phyloP scores from a whole-genome alignment of 2,797 vertebrate genomes.

The Myotis findleyi region DNA sequence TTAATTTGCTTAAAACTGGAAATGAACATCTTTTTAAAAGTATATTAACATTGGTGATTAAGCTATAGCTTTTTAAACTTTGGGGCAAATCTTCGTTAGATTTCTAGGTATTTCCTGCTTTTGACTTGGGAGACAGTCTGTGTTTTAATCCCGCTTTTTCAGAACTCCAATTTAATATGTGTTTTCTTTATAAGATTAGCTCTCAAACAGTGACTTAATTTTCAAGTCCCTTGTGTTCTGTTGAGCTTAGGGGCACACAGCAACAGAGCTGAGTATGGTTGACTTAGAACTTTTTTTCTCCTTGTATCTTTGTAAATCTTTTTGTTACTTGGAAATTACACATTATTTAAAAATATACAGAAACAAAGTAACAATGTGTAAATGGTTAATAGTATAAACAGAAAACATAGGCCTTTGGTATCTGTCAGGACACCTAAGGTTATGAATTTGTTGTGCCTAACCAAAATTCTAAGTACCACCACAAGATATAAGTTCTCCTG shows the following conservation, averaged over 20 bases:
- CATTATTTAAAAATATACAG: slow-evolving; percentile 24
- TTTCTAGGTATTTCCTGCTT: slow-evolving; percentile 33
- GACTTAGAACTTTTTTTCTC: not conserved
- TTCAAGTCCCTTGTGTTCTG: not conserved
- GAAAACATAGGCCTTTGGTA: not conserved
- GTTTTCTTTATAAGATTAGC: slow-evolving; percentile 50
- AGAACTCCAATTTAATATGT: slow-evolving; percentile 6
- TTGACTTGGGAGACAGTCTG: slow-evolving; percentile 8
- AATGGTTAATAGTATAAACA: not conserved
- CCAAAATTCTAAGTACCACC: not conserved
- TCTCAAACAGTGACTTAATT: slow-evolving; percentile 28
- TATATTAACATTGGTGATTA: not conserved
- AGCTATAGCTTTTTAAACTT: slow-evolving; percentile 12
- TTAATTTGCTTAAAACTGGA: not conserved
- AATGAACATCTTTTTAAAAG: not conserved
- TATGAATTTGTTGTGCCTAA: not conserved
- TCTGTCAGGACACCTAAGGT: not conserved
- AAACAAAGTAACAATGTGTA: not conserved
- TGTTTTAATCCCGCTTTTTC: slow-evolving; percentile 11
- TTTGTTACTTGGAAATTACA: not conserved
- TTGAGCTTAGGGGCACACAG: not conserved
- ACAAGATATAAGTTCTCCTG: not conserved
- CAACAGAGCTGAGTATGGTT: not conserved
- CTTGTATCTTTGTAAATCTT: not conserved
- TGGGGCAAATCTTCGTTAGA: slow-evolving; percentile 18